Evolutionary conservation across 2,797 vertebrate species (phyloP).

Genomic region (Etheostoma nigrum): DNA sequence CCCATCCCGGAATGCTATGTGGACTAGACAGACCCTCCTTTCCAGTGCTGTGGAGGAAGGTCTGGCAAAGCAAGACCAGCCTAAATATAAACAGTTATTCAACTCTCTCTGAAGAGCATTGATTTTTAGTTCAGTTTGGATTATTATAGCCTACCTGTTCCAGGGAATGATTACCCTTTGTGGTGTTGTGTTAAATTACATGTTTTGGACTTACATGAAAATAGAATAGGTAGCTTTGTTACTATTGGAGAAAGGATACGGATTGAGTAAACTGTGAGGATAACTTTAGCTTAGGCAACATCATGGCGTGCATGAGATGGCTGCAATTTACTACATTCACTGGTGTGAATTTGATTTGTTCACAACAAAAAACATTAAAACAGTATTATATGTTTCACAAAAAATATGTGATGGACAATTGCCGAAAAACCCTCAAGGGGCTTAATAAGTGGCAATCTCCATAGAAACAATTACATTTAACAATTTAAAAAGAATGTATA

Average conservation of each 20-base stretch:
- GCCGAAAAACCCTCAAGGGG: too few relatives aligned
- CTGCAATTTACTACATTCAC: slow-evolving; percentile 61
- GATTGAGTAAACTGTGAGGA: neutral
- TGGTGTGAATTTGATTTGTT: neutral
- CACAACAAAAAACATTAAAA: too few relatives aligned
- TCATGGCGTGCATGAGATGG: slow-evolving; percentile 47
- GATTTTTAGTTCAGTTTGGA: neutral
- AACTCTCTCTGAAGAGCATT: neutral
- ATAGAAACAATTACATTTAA: too few relatives aligned
- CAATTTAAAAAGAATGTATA: too few relatives aligned
- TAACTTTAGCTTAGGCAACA: slow-evolving; percentile 27
- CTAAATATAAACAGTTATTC: neutral
- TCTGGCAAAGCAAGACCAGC: too few relatives aligned
- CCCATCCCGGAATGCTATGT: too few relatives aligned
- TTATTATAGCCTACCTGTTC: too few relatives aligned
- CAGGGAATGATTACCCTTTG: neutral
- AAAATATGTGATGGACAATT: too few relatives aligned
- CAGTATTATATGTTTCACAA: too few relatives aligned
- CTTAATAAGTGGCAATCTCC: too few relatives aligned
- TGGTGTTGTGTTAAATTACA: neutral
- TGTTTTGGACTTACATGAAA: neutral
- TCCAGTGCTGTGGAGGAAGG: too few relatives aligned
- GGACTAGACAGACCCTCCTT: too few relatives aligned
- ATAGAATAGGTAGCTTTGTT: neutral
- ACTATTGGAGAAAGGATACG: neutral